Evolutionary conservation across 2,888 invertebrate species (phyloP).

Genomic region (Tipula confusa): DNA sequence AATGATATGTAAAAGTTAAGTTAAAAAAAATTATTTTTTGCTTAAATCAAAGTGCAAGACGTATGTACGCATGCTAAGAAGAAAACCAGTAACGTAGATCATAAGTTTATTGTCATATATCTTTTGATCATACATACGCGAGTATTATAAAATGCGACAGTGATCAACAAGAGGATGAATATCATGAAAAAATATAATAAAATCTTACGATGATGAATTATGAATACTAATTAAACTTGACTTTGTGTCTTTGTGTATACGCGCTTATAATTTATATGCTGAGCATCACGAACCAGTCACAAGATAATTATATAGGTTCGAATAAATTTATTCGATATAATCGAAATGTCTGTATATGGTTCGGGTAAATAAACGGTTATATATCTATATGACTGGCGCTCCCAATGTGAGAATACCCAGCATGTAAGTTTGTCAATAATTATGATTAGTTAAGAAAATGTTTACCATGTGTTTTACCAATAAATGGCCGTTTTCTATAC

Average conservation of each 20-base stretch:
- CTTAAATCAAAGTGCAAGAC: neutral
- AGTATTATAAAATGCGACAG: neutral
- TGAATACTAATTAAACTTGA: neutral
- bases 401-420: no score
- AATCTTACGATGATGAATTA: neutral
- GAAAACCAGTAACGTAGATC: neutral
- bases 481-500: no score
- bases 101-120: neutral
- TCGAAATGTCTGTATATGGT: neutral
- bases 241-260: no score
- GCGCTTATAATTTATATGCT: no score
- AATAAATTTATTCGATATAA: neutral
- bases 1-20: neutral
- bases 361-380: no score
- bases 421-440: no score
- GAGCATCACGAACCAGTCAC: neutral
- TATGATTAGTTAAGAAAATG: no score
- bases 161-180: neutral
- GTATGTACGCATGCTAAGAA: neutral
- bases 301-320: neutral
- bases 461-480: no score
- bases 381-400: no score
- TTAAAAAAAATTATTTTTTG: neutral
- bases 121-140: neutral
- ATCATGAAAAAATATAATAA: neutral